Conservation (phyloP, 2,113 vertebrate species). For the Nothobranchius kuhntae region DNA sequence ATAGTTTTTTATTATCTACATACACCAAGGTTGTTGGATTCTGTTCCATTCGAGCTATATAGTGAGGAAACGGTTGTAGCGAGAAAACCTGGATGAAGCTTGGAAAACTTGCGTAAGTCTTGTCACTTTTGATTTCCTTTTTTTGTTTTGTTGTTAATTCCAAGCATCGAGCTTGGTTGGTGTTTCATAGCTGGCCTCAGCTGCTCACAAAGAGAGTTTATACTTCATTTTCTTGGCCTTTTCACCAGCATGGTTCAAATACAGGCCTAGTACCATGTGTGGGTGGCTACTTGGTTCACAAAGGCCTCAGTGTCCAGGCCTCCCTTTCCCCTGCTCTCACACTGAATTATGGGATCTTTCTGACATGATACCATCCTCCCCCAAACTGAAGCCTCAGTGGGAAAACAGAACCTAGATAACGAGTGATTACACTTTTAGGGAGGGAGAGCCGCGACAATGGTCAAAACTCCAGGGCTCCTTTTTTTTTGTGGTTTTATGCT, state of each 20-base stretch:
- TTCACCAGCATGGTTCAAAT: not conserved
- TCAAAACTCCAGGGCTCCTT: conserved; percentile 44
- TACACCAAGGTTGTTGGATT: not conserved
- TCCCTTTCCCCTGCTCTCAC: conserved; percentile 52
- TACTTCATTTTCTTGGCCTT: not conserved
- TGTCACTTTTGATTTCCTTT: not conserved
- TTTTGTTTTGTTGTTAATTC: not conserved
- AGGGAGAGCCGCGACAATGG: conserved; percentile 33
- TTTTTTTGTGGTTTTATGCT: conserved; percentile 17
- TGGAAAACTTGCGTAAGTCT: not conserved
- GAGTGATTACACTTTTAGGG: conserved; percentile 8
- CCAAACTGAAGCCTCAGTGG: conserved; percentile 38
- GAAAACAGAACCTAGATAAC: conserved; percentile 25
- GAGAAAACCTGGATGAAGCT: not conserved
- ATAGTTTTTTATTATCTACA: too few relatives aligned
- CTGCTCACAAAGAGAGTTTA: not conserved
- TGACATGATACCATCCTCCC: conserved; percentile 51
- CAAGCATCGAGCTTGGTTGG: not conserved
- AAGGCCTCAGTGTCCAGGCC: conserved; percentile 68
- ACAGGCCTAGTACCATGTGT: conserved; percentile 48
- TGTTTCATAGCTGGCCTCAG: not conserved
- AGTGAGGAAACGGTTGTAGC: not conserved
- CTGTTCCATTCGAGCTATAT: not conserved
- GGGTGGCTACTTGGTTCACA: conserved; percentile 67
- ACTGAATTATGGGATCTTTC: conserved; percentile 54